Evolutionary conservation across 2,888 invertebrate genomes (phyloP), one percentile per base, ranked within the genome.

Genomic region (Autographa gamma): DNA sequence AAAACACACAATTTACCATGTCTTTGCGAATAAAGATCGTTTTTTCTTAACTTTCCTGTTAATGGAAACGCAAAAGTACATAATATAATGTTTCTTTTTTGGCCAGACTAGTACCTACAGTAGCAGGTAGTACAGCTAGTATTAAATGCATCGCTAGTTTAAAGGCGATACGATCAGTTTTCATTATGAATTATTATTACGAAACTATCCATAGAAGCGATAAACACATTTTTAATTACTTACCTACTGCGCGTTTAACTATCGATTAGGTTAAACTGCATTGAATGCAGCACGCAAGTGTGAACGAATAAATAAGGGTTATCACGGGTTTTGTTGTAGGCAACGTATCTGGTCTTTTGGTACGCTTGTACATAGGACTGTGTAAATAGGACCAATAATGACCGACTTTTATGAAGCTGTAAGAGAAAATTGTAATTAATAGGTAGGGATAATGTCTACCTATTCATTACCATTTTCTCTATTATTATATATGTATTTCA

Each of bases 141-240:
- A 38, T 38, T 11, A 8, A 11, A 38, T 38, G 38, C n/a, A 43
- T 8, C 18, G 32, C 6, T 48, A n/a, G 14, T 60, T 41, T 38
- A 43, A 11, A 43, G 6, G 8, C 16, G 48, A 64, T 64, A 66
- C 16, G 18, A 75, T 70, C 66, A 61, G 19, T 64, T 69, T 69
- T 34, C 13, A 54, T 41, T n/a, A 56, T 69, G 34, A 68, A 73
- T 69, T n/a, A n/a, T n/a, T n/a, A n/a, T n/a, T 67, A 52, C 56
- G 52, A 54, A 48, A 66, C 54, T 66, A 79, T 60, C 38, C 61
- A 48, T 62, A 3, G 0, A 43, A 61, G 41, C 38, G 63, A 52
- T 74, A 63, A 75, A 61, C 60, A 63, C 18, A 52, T 72, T 71
- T 66, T 79, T 79, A 77, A 79, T 77, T 76, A 78, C 73, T 76